Percentiles rank a stretch among this genome's conserved stretches.
Conservation (phyloP, 2,888 invertebrate species). For the Trissolcus brochymenae region DNA sequence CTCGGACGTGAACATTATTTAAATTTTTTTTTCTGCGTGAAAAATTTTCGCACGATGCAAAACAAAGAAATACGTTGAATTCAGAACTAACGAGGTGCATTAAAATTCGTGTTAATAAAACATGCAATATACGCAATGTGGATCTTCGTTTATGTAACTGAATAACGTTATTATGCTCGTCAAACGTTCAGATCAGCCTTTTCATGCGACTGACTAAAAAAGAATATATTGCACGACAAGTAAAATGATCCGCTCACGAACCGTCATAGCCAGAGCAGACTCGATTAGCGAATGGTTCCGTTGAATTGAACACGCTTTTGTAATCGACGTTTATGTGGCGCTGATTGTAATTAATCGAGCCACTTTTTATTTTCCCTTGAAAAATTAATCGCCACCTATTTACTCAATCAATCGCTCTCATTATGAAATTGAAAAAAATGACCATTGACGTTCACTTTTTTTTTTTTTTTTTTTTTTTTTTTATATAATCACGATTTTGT, state of each 20-base stretch:
- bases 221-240: constrained; percentile 1
- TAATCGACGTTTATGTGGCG: neutral
- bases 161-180: constrained; percentile 46
- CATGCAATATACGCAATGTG: constrained; percentile 24
- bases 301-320: neutral
- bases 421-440: no score
- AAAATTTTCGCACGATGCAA: no score
- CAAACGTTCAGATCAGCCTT: neutral
- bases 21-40: no score
- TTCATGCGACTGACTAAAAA: neutral
- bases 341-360: no score
- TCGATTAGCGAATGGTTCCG: neutral
- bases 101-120: constrained; percentile 32
- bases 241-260: constrained; percentile 4
- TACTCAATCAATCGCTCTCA: no score
- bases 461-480: no score
- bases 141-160: constrained; percentile 46
- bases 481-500: no score
- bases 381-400: neutral
- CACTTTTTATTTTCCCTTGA: no score
- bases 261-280: neutral
- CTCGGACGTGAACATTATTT: no score
- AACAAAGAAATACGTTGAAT: constrained; percentile 4
- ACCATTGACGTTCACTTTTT: no score
- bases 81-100: constrained; percentile 9